Conservation (phyloP, 2,888 invertebrate species). For the Ceriagrion tenellum region DNA sequence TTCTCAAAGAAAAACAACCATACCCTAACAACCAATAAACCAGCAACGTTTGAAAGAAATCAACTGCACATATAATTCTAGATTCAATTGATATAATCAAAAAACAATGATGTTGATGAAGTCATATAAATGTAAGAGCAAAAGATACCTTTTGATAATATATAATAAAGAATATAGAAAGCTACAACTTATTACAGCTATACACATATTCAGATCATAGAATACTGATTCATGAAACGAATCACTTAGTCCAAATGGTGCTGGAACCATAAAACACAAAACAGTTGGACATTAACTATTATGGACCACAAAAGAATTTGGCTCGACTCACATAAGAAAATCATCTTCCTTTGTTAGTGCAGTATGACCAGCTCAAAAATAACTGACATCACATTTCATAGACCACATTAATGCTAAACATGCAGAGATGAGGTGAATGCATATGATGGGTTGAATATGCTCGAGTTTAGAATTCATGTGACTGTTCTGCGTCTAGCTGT, state of each 20-base stretch:
- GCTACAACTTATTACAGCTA: slow-evolving; percentile 59
- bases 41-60: slow-evolving; percentile 57
- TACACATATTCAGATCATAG: slow-evolving; percentile 46
- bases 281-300: background rate
- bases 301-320: background rate
- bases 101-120: slow-evolving; percentile 58
- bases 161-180: slow-evolving; percentile 42
- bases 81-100: slow-evolving; percentile 30
- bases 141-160: slow-evolving; percentile 31
- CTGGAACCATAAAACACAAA: slow-evolving; percentile 38
- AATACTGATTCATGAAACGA: slow-evolving; percentile 53
- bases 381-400: slow-evolving; percentile 39
- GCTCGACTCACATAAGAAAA: background rate
- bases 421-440: slow-evolving; percentile 63
- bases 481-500: slow-evolving; percentile 49
- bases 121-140: slow-evolving; percentile 58
- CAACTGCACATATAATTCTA: slow-evolving; percentile 32
- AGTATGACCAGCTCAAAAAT: background rate
- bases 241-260: background rate
- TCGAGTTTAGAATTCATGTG: slow-evolving; percentile 42
- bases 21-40: slow-evolving; percentile 64
- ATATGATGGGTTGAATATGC: slow-evolving; percentile 43
- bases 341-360: slow-evolving; percentile 5
- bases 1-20: slow-evolving; percentile 54
- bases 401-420: slow-evolving; percentile 43